Conservation (phyloP, 2,797 vertebrate genomes). For the Scleropages formosus region DNA sequence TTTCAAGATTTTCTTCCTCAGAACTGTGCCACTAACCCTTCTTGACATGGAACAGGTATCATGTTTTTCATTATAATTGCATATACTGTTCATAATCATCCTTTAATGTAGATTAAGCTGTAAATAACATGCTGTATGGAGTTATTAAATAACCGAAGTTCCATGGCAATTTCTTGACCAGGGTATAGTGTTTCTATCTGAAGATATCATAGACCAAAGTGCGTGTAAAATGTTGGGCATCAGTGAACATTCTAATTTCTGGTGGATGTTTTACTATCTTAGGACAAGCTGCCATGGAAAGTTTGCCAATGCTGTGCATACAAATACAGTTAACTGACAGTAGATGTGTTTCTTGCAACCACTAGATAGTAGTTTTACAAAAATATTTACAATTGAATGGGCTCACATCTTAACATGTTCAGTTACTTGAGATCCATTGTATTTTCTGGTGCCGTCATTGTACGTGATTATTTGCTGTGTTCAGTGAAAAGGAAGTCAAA, state of each 20-base stretch:
- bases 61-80: constrained; percentile 16
- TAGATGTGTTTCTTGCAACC: constrained; percentile 16
- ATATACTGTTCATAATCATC: too few relatives aligned
- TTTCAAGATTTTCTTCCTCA: constrained; percentile 1
- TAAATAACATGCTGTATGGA: background rate
- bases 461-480: constrained; percentile 20
- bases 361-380: constrained; percentile 21
- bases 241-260: constrained; percentile 5
- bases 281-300: background rate
- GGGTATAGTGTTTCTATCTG: background rate
- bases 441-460: constrained; percentile 19
- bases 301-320: constrained; percentile 16
- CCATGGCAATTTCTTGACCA: constrained; percentile 12
- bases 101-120: background rate
- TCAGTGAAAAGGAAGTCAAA: constrained; percentile 20
- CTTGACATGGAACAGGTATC: constrained; percentile 20
- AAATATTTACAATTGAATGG: constrained; percentile 11
- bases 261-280: constrained; percentile 16
- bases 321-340: background rate
- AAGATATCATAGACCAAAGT: constrained; percentile 22
- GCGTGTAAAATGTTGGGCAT: constrained; percentile 19
- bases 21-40: background rate
- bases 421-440: constrained; percentile 6
- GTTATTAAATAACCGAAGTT: constrained; percentile 9
- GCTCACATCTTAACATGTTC: constrained; percentile 18